Evolutionary conservation across 1,140 invertebrate genomes (phyloP), one percentile per base, ranked within the genome.

Genomic region (Atta colombica): DNA sequence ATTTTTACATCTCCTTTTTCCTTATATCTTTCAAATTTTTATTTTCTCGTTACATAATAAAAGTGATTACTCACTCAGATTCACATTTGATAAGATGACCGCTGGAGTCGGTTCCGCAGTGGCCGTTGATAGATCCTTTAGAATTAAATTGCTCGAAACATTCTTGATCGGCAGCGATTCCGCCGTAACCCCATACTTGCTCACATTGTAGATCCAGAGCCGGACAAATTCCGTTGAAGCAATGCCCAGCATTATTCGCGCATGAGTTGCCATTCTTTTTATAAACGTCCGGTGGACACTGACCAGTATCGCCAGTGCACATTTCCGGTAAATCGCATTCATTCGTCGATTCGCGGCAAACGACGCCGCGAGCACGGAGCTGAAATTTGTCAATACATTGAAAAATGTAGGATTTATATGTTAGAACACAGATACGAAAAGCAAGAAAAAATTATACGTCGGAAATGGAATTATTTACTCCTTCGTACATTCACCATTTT

Each of bases 111-210:
- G 97, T 97, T 1, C 99, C 99, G 95, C 99, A 99, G 94, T 99
- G 98, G 0, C 99, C 99, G 90, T 98, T 99, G 72, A 98, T 97
- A 5, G 98, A 98, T 14, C 99, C 99, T 92, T 99, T 98, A 0
- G 98, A 97, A 94, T 99, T 99, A 95, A 99, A 99, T 93, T 98
- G 97, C 86, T 98, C 97, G 95, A 98, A 99, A 95, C 99, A 99
- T 89, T 98, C 96, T 63, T 96, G 96, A 93, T 99, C 98, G 2
- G 97, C 98, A 0, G 97, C 97, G 72, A 96, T 95, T 1, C 97
- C 97, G 7, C 97, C 97, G 90, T 97, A 97, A 12, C 99, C 99
- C 99, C 99, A 99, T 84, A 99, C 98, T 77, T 97, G 96, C 93
- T 98, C 97, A 94, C 99, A 99, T 93, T 99, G 99, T 14, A 97